These are phyloP conservation scores for Aspiorhynchus laticeps DNA, from an alignment of 2,113 vertebrate species.

Conservation along the genomic window DNA sequence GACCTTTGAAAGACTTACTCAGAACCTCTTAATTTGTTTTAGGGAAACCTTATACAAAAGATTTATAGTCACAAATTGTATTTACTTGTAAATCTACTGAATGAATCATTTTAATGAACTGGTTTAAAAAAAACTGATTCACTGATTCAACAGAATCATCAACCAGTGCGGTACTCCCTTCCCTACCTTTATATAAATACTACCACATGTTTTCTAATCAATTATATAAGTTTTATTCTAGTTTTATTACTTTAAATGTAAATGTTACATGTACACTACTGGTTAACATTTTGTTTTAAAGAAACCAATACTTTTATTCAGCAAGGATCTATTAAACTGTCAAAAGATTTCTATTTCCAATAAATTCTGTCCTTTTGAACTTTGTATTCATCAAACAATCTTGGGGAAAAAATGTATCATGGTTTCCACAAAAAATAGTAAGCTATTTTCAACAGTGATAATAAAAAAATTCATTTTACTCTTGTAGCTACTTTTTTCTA, in stretches of 20 bases:
- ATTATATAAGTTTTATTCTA: neutral
- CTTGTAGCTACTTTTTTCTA: neutral
- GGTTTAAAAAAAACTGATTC: neutral
- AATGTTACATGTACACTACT: neutral
- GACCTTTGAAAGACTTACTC: conserved; percentile 23
- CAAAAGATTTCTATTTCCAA: neutral
- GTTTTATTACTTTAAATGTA: neutral
- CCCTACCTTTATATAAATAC: neutral
- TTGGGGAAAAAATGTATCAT: neutral
- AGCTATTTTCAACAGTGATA: neutral
- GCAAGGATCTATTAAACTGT: neutral
- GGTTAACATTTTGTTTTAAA: neutral
- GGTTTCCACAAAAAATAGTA: neutral
- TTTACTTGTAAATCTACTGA: neutral
- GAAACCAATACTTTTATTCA: neutral
- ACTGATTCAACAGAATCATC: neutral
- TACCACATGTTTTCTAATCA: neutral
- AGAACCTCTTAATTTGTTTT: neutral
- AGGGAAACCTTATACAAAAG: neutral
- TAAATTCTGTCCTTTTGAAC: neutral
- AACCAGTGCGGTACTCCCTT: neutral
- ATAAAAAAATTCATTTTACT: neutral
- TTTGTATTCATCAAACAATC: too few species aligned
- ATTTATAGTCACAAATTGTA: neutral
- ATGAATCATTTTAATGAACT: neutral